phyloP scores from a whole-genome alignment of 1,140 invertebrate genomes.

The Dendrolimus punctatus region DNA sequence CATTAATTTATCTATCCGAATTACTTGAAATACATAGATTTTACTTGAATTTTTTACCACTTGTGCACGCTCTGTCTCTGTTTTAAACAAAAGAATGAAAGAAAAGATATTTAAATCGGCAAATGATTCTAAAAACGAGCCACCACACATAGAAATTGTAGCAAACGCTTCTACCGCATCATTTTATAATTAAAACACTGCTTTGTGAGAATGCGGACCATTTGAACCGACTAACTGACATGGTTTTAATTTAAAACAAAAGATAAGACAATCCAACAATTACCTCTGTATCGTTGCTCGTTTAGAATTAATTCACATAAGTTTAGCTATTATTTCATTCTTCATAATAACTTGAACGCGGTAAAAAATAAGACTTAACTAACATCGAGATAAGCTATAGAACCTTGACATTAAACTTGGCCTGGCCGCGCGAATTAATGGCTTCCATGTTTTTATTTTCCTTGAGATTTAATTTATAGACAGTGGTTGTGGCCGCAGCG shows the following conservation, averaged over 20 bases:
- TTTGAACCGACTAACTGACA: no score
- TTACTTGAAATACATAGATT: neutral
- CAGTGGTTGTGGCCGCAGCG: slow-evolving; percentile 48
- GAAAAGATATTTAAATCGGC: no score
- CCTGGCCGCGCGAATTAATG: slow-evolving; percentile 69
- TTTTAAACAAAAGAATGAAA: no score
- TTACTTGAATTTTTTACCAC: no score
- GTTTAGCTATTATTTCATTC: slow-evolving; percentile 42
- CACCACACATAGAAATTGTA: no score
- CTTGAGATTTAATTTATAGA: slow-evolving; percentile 71
- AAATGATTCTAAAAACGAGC: no score
- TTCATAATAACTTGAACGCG: slow-evolving; percentile 52
- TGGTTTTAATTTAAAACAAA: no score
- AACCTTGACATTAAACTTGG: slow-evolving; percentile 71
- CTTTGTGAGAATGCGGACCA: no score
- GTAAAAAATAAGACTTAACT: slow-evolving; percentile 64
- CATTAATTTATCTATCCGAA: slow-evolving; percentile 4
- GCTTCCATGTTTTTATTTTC: slow-evolving; percentile 71
- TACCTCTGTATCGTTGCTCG: slow-evolving; percentile 4
- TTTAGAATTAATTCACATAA: slow-evolving; percentile 16
- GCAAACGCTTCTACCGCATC: no score
- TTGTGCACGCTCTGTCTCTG: no score
- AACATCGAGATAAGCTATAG: slow-evolving; percentile 66
- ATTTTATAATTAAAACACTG: no score
- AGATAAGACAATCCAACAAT: slow-evolving; percentile 1